Conservation (phyloP, 1,140 invertebrate genomes). For the Aphelinus atriplicis region DNA sequence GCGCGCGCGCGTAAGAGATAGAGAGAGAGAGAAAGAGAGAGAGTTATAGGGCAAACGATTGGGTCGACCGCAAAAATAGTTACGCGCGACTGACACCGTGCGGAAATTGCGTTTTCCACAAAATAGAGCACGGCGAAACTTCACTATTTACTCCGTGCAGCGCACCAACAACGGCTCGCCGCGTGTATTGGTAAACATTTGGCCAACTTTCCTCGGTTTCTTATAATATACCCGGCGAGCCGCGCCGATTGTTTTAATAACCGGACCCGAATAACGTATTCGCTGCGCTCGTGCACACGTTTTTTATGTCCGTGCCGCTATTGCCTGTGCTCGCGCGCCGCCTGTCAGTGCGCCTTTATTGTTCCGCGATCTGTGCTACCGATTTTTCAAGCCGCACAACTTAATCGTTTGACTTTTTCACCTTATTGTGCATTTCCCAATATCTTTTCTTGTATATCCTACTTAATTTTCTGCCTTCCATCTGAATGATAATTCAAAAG, state of each 20-base stretch:
- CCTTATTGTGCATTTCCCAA: no score
- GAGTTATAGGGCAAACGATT: no score
- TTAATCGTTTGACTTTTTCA: no score
- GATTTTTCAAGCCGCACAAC: neutral
- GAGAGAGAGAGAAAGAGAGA: no score
- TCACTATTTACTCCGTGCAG: neutral
- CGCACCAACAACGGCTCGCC: neutral
- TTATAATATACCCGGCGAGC: neutral
- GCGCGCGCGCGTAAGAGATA: neutral
- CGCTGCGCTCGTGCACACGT: neutral
- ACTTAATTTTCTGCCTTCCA: no score
- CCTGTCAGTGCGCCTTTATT: neutral
- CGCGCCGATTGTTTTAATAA: neutral
- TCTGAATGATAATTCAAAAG: no score
- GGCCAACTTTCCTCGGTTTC: conserved; percentile 4
- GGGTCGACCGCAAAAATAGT: neutral
- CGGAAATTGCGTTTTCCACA: conserved; percentile 20
- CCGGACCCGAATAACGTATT: neutral
- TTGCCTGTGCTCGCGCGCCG: no score
- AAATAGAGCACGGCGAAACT: conserved; percentile 5
- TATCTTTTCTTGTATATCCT: no score
- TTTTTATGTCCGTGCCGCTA: neutral
- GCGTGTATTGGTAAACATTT: neutral
- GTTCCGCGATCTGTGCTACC: neutral
- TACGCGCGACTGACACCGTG: neutral